A percentile compares a stretch with the other conserved stretches of the same genome.
phyloP scores from a whole-genome alignment of 2,797 vertebrate genomes.

The Rhynchotus rufescens region DNA sequence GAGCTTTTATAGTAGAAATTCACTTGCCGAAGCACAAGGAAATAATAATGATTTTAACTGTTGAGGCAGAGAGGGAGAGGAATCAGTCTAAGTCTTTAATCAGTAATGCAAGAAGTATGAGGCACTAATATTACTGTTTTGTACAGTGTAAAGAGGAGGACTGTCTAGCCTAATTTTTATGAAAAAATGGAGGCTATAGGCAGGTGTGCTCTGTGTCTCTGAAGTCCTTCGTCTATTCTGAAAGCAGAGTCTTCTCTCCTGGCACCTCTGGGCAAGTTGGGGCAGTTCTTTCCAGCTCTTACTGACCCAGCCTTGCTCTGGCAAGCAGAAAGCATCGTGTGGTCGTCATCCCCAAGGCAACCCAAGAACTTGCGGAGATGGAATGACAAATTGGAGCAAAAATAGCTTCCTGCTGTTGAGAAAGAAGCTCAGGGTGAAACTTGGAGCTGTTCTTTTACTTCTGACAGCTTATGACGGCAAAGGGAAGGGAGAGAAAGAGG shows the following conservation, averaged over 20 bases:
- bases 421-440: not conserved
- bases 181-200: not conserved
- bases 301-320: not conserved
- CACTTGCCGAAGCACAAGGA: constrained; percentile 12
- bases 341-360: not conserved
- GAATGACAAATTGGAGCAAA: not conserved
- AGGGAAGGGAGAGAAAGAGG: not conserved
- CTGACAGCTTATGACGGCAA: not conserved
- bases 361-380: not conserved
- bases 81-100: not conserved
- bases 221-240: not conserved
- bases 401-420: not conserved
- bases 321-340: not conserved
- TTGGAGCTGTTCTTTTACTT: not conserved
- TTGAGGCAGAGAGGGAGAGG: not conserved
- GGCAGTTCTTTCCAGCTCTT: not conserved
- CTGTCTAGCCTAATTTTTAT: not conserved
- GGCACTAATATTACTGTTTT: constrained; percentile 48
- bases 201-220: not conserved
- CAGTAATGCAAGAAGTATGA: constrained; percentile 5
- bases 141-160: not conserved
- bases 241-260: not conserved
- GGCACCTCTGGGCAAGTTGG: not conserved
- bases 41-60: not conserved
- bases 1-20: constrained; percentile 43